A percentile compares a stretch with the other conserved stretches of the same genome.
These are phyloP conservation scores for Athetis lepigone DNA, from an alignment of 2,888 invertebrate species.

Conservation along the genomic window DNA sequence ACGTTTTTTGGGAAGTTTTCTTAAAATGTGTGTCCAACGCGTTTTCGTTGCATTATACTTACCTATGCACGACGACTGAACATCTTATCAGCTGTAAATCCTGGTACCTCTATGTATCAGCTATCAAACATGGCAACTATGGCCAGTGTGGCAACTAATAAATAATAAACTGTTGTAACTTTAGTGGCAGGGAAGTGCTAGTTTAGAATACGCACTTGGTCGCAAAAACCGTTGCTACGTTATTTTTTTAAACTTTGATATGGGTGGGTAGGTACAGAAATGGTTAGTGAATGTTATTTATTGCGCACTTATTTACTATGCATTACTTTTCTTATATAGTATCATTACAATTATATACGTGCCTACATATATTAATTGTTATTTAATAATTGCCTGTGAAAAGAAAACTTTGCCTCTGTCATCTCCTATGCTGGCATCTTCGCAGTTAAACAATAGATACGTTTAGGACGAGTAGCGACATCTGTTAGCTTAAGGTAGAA, in stretches of 20 bases:
- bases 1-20: neutral
- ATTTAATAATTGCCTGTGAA: neutral
- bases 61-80: neutral
- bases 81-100: no score
- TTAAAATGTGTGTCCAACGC: neutral
- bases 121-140: no score
- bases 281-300: constrained; percentile 16
- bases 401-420: neutral
- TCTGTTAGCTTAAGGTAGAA: constrained; percentile 61
- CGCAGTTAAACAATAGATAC: no score
- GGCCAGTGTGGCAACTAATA: no score
- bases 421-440: neutral
- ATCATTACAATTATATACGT: constrained; percentile 17
- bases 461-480: constrained; percentile 56
- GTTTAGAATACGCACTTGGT: no score
- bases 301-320: neutral
- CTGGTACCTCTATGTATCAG: no score
- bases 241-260: no score
- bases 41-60: neutral
- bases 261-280: neutral
- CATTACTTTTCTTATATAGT: constrained; percentile 31
- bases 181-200: no score
- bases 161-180: no score
- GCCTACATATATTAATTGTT: neutral
- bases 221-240: no score